Evolutionary conservation across 2,113 vertebrate genomes (phyloP).

Genomic region (Vimba vimba): DNA sequence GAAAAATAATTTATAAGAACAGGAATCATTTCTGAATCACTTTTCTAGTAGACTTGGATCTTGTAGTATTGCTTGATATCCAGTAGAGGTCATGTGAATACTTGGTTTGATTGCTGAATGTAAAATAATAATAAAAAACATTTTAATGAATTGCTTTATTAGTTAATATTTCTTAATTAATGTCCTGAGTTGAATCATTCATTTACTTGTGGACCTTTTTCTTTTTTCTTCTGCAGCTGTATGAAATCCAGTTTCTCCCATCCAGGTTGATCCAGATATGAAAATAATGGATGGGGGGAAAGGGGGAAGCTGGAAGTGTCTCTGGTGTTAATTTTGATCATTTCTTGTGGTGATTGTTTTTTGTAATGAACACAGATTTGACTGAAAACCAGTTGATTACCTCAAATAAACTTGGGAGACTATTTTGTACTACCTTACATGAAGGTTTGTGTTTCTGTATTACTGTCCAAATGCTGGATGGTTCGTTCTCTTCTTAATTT

Average conservation of each 20-base stretch:
- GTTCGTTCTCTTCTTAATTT: not conserved
- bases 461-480: not conserved
- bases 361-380: slow-evolving; percentile 46
- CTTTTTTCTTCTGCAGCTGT: slow-evolving; percentile 72
- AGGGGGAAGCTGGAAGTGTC: slow-evolving; percentile 30
- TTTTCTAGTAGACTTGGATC: not conserved
- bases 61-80: slow-evolving; percentile 29
- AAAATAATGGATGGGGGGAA: slow-evolving; percentile 41
- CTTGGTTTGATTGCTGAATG: not conserved
- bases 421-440: slow-evolving; percentile 65
- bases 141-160: not conserved
- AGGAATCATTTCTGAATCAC: not conserved
- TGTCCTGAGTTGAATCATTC: slow-evolving; percentile 23
- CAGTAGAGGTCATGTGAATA: slow-evolving; percentile 28
- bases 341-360: slow-evolving; percentile 14
- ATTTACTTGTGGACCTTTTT: slow-evolving; percentile 41
- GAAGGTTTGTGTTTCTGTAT: not conserved
- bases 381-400: slow-evolving; percentile 23
- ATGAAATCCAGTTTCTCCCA: slow-evolving; percentile 68
- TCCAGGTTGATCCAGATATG: slow-evolving; percentile 56
- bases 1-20: too few relatives aligned
- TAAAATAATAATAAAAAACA: not conserved
- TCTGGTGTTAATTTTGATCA: slow-evolving; percentile 35
- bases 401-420: slow-evolving; percentile 66
- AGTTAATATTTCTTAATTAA: slow-evolving; percentile 36